Percentiles rank a stretch among this genome's conserved stretches.
Conservation (phyloP, 1,140 invertebrate species). For the Zeugodacus cucurbitae region DNA sequence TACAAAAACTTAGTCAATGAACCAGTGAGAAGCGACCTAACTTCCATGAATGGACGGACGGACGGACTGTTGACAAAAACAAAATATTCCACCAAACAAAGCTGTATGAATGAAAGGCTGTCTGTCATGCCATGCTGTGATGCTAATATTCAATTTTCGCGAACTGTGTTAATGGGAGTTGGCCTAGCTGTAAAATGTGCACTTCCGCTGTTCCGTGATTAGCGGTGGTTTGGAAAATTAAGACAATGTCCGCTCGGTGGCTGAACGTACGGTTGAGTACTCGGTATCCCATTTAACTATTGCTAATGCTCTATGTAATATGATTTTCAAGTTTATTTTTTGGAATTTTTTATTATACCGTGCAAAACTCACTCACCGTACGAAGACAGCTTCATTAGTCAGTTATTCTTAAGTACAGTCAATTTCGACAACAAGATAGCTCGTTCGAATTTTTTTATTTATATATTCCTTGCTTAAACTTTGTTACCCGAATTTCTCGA, state of each 20-base stretch:
- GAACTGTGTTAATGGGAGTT: neutral
- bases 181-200: constrained; percentile 3
- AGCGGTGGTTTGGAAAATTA: neutral
- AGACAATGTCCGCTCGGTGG: neutral
- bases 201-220: neutral
- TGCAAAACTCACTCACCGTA: neutral
- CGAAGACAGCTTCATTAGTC: no score
- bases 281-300: neutral
- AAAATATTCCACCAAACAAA: neutral
- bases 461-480: no score
- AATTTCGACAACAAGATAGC: no score
- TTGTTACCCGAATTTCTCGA: no score
- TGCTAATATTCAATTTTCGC: constrained; percentile 20
- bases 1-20: neutral
- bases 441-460: no score
- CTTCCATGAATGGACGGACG: neutral
- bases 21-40: neutral
- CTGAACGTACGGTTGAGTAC: neutral
- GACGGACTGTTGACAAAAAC: neutral
- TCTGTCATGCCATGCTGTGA: neutral
- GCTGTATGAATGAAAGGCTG: neutral
- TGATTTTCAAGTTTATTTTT: neutral
- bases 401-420: no score
- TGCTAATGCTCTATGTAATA: neutral
- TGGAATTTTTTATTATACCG: neutral